phyloP scores from a whole-genome alignment of 2,888 invertebrate species.

The Ellobium chinense region DNA sequence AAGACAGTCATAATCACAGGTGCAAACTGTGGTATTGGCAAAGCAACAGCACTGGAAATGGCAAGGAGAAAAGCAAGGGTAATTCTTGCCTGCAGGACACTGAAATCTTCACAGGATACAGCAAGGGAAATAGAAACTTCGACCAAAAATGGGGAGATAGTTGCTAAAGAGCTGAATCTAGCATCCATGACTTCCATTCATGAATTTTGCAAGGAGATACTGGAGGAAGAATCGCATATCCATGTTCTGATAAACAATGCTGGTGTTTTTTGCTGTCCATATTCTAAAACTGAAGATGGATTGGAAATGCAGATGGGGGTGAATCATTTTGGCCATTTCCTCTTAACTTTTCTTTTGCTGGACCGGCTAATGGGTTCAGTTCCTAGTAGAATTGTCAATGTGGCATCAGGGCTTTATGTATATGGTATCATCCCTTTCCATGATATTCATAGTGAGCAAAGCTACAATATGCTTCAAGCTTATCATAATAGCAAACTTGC shows the following conservation, averaged over 20 bases:
- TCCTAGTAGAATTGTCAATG: constrained; percentile 87
- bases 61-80: constrained; percentile 83
- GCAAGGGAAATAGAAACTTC: constrained; percentile 84
- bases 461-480: constrained; percentile 61
- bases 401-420: constrained; percentile 94
- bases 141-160: constrained; percentile 84
- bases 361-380: constrained; percentile 84
- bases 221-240: constrained; percentile 75
- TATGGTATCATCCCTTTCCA: constrained; percentile 65
- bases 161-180: constrained; percentile 88
- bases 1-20: constrained; percentile 88
- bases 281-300: constrained; percentile 71
- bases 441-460: constrained; percentile 60
- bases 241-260: constrained; percentile 77
- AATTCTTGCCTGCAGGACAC: constrained; percentile 89
- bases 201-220: constrained; percentile 85
- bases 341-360: constrained; percentile 87
- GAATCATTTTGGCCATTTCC: constrained; percentile 84
- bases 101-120: constrained; percentile 84
- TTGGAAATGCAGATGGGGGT: constrained; percentile 75
- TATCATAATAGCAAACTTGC: constrained; percentile 77
- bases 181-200: constrained; percentile 87
- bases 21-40: constrained; percentile 90
- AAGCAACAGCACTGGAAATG: constrained; percentile 87
- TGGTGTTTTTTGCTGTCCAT: constrained; percentile 70